Base-by-base conservation (phyloP, 2,113 vertebrate genomes). In the Anguilla japonica region DNA sequence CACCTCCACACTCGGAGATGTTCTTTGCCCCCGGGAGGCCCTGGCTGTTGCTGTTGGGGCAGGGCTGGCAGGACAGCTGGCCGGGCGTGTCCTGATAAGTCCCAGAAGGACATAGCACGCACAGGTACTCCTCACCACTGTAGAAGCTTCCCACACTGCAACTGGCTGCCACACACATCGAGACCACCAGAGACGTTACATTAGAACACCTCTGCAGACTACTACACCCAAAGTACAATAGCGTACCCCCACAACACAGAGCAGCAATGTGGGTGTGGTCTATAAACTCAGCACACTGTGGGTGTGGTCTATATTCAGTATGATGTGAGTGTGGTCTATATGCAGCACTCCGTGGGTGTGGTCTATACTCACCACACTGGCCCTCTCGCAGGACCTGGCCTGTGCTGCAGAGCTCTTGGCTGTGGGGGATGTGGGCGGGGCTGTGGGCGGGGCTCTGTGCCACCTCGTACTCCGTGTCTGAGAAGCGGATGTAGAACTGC, bases 401-500 rank as follows among this genome's bases (percentile, higher is more conserved):
- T 0, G 96, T 93, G 92, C 95, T 93, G 90, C 98, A 99, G 0
- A 91, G n/a, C 83, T 97, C 96, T 0, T 92, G 92, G 40, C 91
- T 96, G 79, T 98, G 97, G 0, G 87, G 87, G 41, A 91, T 91
- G 91, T 95, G 95, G 84, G 96, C 95, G 0, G 96, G 95, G 88
- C 96, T 96, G 91, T 96, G 95, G 84, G 96, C 95, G 0, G 96
- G 95, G 88, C 96, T 96, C 93, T 97, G 98, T 81, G 97, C 97
- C 90, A 99, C 96, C 89, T 98, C 97, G 26, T 99, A 99, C 88
- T 98, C 97, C 0, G 96, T 97, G 90, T 97, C 98, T 0, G 97
- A 97, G 92, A 99, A 96, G 94, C 98, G 97, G 92, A 99, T 93
- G 89, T 97, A 98, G 94, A 99, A 98, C 92, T 97, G 98, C 93